A percentile compares a stretch with the other conserved stretches of the same genome.
Conservation (phyloP, 2,113 vertebrate species). For the Megaceryle maxima region DNA sequence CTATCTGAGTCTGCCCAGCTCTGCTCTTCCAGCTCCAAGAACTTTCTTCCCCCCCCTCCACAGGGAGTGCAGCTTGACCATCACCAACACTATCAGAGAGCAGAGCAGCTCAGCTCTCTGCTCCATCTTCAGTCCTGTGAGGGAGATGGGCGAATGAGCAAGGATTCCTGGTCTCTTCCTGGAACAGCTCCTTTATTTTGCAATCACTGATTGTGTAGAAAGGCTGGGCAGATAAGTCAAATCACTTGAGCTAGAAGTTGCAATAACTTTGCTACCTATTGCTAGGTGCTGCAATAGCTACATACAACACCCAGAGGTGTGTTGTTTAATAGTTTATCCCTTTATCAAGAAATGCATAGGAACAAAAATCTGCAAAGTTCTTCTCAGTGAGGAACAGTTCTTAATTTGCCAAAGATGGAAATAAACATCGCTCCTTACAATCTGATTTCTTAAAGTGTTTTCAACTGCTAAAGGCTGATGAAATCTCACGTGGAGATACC, state of each 20-base stretch:
- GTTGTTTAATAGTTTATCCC: neutral
- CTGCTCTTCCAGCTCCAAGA: neutral
- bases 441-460: neutral
- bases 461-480: neutral
- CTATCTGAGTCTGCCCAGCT: neutral
- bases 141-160: neutral
- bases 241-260: neutral
- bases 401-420: neutral
- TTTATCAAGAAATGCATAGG: neutral
- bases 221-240: neutral
- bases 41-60: neutral
- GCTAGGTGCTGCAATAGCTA: neutral
- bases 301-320: neutral
- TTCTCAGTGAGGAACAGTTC: neutral
- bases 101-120: fast-evolving
- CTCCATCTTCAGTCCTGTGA: fast-evolving
- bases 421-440: neutral
- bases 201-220: neutral
- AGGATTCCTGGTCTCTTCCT: neutral
- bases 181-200: neutral
- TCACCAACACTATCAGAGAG: neutral
- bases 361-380: neutral
- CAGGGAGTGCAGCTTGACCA: neutral
- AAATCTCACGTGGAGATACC: neutral
- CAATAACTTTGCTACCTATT: neutral